Percentiles rank a stretch among this genome's conserved stretches.
phyloP scores from a whole-genome alignment of 92 coral and sea anemone species.

The Parazoanthus atlanticus region DNA sequence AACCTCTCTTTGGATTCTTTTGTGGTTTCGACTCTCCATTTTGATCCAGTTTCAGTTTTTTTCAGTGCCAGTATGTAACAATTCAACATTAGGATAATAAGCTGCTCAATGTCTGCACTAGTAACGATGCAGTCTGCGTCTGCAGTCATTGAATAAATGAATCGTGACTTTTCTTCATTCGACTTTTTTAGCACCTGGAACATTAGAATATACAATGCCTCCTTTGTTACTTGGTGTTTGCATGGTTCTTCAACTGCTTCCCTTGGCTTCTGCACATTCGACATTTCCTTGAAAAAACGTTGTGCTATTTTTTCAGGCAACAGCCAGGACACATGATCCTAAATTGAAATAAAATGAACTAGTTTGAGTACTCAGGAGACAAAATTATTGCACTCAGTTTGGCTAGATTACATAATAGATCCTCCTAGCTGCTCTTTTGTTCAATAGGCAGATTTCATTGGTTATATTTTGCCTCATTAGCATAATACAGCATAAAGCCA shows the following conservation, averaged over 20 bases:
- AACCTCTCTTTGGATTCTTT: conserved; percentile 67
- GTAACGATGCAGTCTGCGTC: conserved; percentile 70
- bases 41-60: conserved; percentile 65
- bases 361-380: neutral
- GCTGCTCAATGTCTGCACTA: conserved; percentile 57
- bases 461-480: too few relatives aligned
- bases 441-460: too few relatives aligned
- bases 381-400: neutral
- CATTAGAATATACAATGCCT: conserved; percentile 70
- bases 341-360: neutral
- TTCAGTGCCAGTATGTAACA: conserved; percentile 76
- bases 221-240: conserved; percentile 67
- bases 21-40: conserved; percentile 69
- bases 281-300: conserved; percentile 85
- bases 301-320: conserved; percentile 68
- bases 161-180: conserved; percentile 70
- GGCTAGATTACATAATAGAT: too few relatives aligned
- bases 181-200: conserved; percentile 67
- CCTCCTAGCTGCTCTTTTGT: too few relatives aligned
- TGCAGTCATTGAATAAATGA: conserved; percentile 71
- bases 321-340: conserved; percentile 79
- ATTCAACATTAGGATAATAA: conserved; percentile 63
- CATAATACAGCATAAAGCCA: too few relatives aligned
- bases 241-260: conserved; percentile 32
- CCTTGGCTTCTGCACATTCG: conserved; percentile 58